Percentiles rank a stretch among this genome's conserved stretches.
These are phyloP conservation scores for Zaprionus taronus DNA, from an alignment of 1,140 invertebrate genomes.

Conservation along the genomic window DNA sequence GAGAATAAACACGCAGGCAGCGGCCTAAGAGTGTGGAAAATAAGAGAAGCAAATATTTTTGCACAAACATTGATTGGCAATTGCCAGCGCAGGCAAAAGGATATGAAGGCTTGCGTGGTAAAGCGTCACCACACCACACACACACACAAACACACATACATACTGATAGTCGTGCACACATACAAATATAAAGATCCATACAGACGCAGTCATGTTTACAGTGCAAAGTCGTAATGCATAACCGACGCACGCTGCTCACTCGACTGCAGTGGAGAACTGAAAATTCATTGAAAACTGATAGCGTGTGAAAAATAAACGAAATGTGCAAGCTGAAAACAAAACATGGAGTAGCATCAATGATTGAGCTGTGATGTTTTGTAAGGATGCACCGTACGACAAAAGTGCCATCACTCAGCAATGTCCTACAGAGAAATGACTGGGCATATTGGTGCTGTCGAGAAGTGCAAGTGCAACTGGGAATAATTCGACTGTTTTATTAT, in stretches of 20 bases:
- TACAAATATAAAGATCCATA: neutral
- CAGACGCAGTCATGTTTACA: conserved; percentile 40
- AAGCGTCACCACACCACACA: conserved; percentile 22
- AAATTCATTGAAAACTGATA: conserved; percentile 82
- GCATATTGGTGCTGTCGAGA: neutral
- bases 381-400: too few species aligned
- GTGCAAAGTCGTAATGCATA: conserved; percentile 64
- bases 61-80: conserved; percentile 81
- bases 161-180: neutral
- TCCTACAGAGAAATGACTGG: neutral
- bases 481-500: too few species aligned
- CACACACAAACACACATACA: conserved; percentile 1
- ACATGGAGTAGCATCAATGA: conserved; percentile 55
- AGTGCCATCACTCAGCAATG: conserved; percentile 9
- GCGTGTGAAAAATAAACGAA: conserved; percentile 79
- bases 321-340: conserved; percentile 55
- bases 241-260: conserved; percentile 39
- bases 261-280: conserved; percentile 69
- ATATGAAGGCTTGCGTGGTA: conserved; percentile 10
- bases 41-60: conserved; percentile 77
- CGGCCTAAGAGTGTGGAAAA: conserved; percentile 73
- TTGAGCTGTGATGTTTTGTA: conserved; percentile 33
- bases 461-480: neutral
- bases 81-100: conserved; percentile 35
- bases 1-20: conserved; percentile 22